Evolutionary conservation across 2,797 vertebrate species (phyloP).

Genomic region (Champsocephalus esox): DNA sequence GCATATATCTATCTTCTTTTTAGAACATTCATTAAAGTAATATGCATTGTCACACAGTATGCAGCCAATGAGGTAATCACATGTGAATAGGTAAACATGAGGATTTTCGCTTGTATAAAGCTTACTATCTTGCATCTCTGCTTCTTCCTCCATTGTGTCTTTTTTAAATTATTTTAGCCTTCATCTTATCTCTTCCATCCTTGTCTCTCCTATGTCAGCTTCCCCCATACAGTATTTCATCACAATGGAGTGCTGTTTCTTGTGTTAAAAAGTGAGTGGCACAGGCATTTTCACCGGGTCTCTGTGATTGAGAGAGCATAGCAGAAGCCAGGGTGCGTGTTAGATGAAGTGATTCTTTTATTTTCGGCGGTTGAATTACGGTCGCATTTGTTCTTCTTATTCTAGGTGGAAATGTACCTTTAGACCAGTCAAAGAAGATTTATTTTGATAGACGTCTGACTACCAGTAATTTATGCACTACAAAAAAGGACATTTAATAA

Average conservation of each 20-base stretch:
- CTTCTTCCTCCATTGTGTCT: slow-evolving; percentile 11
- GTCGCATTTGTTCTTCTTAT: not conserved
- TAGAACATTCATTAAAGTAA: not conserved
- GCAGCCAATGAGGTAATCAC: slow-evolving; percentile 2
- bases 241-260: slow-evolving; percentile 25
- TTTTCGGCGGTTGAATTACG: slow-evolving; percentile 3
- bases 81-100: not conserved
- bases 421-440: not conserved
- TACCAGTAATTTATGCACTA: not conserved
- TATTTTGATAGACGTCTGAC: not conserved
- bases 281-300: slow-evolving; percentile 16
- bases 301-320: slow-evolving; percentile 26
- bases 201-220: slow-evolving; percentile 24
- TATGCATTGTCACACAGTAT: not conserved
- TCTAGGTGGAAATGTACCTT: not conserved
- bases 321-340: not conserved
- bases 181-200: slow-evolving; percentile 3
- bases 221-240: slow-evolving; percentile 30
- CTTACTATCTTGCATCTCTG: not conserved
- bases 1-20: not conserved
- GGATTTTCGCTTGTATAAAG: slow-evolving; percentile 18
- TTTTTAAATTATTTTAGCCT: slow-evolving; percentile 19
- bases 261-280: slow-evolving; percentile 34
- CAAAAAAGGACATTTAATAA: not conserved
- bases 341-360: slow-evolving; percentile 1